Evolutionary conservation across 1,140 invertebrate genomes (phyloP).

Genomic region (Rhyacophila brunnea): DNA sequence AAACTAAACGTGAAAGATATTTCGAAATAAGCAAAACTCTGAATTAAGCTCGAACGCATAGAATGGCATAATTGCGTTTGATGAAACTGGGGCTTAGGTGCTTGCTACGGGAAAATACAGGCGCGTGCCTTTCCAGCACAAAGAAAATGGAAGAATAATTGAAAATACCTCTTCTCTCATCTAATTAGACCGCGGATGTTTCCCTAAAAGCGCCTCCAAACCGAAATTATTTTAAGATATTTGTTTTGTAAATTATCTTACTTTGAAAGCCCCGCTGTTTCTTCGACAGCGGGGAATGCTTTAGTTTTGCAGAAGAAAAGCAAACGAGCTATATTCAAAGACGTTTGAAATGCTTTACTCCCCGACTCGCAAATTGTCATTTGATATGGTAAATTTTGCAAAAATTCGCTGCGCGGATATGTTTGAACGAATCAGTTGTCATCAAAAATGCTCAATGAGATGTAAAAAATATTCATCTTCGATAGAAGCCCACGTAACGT

Average conservation of each 20-base stretch:
- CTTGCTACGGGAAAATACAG: slow-evolving; percentile 5
- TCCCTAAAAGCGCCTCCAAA: slow-evolving; percentile 28
- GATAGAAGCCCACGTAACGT: too few relatives aligned
- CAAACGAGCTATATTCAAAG: neutral
- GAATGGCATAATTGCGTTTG: slow-evolving; percentile 25
- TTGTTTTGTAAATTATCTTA: slow-evolving; percentile 35
- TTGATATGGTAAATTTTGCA: too few relatives aligned
- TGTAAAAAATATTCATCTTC: too few relatives aligned
- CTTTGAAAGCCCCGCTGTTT: slow-evolving; percentile 1
- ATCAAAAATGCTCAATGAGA: too few relatives aligned
- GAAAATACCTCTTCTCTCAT: slow-evolving; percentile 33
- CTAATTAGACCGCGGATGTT: slow-evolving; percentile 35
- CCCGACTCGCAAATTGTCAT: too few relatives aligned
- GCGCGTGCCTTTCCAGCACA: slow-evolving; percentile 12
- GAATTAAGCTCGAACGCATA: slow-evolving; percentile 2
- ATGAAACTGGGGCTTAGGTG: slow-evolving; percentile 11
- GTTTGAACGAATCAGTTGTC: too few relatives aligned
- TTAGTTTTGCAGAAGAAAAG: neutral
- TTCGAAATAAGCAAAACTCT: slow-evolving; percentile 24
- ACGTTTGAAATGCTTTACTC: neutral
- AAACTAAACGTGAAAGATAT: slow-evolving; percentile 6
- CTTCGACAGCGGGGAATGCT: neutral
- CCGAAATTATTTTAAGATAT: slow-evolving; percentile 36
- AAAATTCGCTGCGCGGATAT: too few relatives aligned
- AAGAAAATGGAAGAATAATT: slow-evolving; percentile 36